Base-by-base conservation (phyloP, 2,113 vertebrate species). In the Andinoacara biseriatus region DNA sequence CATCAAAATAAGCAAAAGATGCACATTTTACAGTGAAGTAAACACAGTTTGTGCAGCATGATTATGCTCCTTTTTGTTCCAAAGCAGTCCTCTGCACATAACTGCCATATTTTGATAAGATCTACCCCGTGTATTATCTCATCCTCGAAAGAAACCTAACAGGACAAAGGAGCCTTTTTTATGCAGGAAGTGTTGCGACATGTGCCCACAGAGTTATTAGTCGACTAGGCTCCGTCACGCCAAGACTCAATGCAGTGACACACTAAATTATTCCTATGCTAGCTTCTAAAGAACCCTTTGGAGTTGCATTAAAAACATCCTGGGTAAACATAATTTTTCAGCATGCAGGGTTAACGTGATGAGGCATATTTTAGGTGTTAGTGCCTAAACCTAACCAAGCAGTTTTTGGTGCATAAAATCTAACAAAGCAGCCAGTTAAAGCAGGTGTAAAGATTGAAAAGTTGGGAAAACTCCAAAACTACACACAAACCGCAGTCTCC, bases 1-100 rank as follows among this genome's bases (percentile, higher is more conserved):
- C 61, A 72, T 76, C 80, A 61, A 81, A 75, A 79, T 5, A 83
- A 58, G 54, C n/a, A 65, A 81, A 85, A 80, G 78, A 52, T 88
- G 60, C 76, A 80, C 57, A 33, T 46, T 89, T 58, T 78, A 65
- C 74, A 46, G 33, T 3, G 8, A 72, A 74, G 57, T 43, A 80
- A 86, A 78, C 52, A 10, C 57, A 29, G 2, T 89, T 82, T 84
- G 65, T 84, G 83, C 74, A 74, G 78, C 75, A 29, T 85, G 74
- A 56, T 88, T 49, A 69, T n/a, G 31, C 63, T 81, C 61, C 5
- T 72, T 75, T 83, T 81, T 86, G 59, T 67, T 82, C 52, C 33
- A 22, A 79, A 81, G 29, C 82, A 40, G 56, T 54, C 67, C 31
- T 10, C 74, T 58, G 49, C 65, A 13, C 67, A 67, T 74, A 80